Base-by-base conservation (phyloP, 2,797 vertebrate genomes). In the Melanotaenia nigrans region DNA sequence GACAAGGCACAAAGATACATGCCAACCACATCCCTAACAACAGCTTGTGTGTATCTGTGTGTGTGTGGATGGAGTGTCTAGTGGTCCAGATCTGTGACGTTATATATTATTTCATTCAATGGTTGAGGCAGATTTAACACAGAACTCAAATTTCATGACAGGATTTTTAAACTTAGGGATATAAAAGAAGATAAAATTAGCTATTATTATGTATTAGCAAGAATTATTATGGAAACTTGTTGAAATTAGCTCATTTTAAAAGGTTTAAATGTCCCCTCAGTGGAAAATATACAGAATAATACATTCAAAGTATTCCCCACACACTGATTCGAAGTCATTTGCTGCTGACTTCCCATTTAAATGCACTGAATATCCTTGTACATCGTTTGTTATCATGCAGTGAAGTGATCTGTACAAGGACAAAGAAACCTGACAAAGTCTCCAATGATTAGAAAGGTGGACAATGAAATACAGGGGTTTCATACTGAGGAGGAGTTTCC, bases 1-100 rank as follows among this genome's bases (percentile, higher is more conserved):
- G 89, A 86, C 84, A 86, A 74, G 81, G 54, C 77, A 71, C 59
- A 75, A 68, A 79, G 85, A 92, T 74, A 64, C 80, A 83, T 63
- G 75, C 36, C 68, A 68, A 67, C 71, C 70, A 5, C 20, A 7
- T 70, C 67, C 42, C 40, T 38, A 63, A 83, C 82, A 75, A 70
- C 60, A 71, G 76, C 64, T 20, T 71, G 57, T 65, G 72, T 63
- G 61, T 28, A 11, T 66, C 65, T 72, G 53, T 79, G 55, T 35
- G 38, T 30, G 67, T 68, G 45, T 28, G 40, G 10, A 10, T 56
- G 36, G 11, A 63, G 28, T n/a, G 28, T 33, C 67, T 1, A 12
- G 61, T 54, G 64, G 14, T 51, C 64, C 74, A 55, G 53, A 81
- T 74, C 66, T 75, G 42, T 38, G 16, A 51, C 42, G 68, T 76